phyloP scores from a whole-genome alignment of 2,797 vertebrate species.

The Benthosema pterotum region DNA sequence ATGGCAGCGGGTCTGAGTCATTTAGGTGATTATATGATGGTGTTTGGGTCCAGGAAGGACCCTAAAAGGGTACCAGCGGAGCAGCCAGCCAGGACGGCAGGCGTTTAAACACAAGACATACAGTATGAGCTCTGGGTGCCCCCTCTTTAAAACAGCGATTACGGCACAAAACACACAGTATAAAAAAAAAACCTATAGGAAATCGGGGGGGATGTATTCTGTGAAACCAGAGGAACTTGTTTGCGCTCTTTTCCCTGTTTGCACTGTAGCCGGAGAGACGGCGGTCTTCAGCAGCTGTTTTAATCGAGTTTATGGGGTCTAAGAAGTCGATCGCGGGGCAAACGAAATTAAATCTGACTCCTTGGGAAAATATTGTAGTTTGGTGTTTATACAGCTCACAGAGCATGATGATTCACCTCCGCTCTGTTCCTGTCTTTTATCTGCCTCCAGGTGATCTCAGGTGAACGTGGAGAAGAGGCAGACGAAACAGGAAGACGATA shows the following conservation, averaged over 20 bases:
- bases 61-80: slow-evolving; percentile 7
- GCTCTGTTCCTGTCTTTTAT: slow-evolving; percentile 29
- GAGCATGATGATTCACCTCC: no score
- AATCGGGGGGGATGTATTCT: not conserved
- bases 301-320: slow-evolving; percentile 34
- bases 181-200: slow-evolving; percentile 1
- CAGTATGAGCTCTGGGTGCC: not conserved
- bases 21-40: slow-evolving; percentile 29
- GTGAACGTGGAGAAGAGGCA: slow-evolving; percentile 34
- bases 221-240: slow-evolving; percentile 11
- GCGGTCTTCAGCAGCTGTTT: not conserved
- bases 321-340: not conserved
- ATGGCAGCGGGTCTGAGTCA: slow-evolving; percentile 34
- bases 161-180: slow-evolving; percentile 8
- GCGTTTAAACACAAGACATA: not conserved
- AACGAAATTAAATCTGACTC: slow-evolving; percentile 28
- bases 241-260: not conserved
- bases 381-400: no score
- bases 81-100: not conserved
- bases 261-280: slow-evolving; percentile 14
- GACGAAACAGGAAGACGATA: slow-evolving; percentile 61
- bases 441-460: slow-evolving; percentile 59
- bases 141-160: slow-evolving; percentile 1
- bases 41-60: slow-evolving; percentile 4
- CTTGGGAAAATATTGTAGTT: no score